phyloP scores from a whole-genome alignment of 2,113 vertebrate species.

The Gnathonemus echidnorhynchus region DNA sequence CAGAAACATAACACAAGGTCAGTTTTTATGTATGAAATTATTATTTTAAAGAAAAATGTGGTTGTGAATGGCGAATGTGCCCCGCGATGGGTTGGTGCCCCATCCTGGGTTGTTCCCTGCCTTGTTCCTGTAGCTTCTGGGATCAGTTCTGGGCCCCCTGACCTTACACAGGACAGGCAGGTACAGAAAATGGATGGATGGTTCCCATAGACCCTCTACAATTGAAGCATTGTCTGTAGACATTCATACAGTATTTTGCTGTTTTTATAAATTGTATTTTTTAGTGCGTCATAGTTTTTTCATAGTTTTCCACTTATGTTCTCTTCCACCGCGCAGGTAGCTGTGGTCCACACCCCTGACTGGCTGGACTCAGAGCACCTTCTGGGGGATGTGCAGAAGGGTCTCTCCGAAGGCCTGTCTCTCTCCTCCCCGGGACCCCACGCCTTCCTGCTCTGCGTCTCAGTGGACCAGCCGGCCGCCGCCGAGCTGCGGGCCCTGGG shows the following conservation, averaged over 20 bases:
- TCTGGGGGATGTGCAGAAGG: conserved; percentile 48
- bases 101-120: neutral
- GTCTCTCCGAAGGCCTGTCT: conserved; percentile 54
- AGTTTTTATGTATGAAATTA: neutral
- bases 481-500: conserved; percentile 43
- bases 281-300: neutral
- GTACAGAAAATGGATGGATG: neutral
- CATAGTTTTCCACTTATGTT: neutral
- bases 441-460: conserved; percentile 60
- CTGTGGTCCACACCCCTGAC: conserved; percentile 61
- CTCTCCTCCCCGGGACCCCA: conserved; percentile 60
- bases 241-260: neutral
- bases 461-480: conserved; percentile 52
- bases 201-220: neutral
- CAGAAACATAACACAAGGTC: neutral
- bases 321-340: conserved; percentile 41
- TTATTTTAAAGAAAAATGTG: neutral
- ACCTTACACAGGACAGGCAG: neutral
- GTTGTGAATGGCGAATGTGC: neutral
- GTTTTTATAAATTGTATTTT: neutral
- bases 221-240: neutral
- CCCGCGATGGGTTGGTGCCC: neutral
- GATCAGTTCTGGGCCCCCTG: neutral
- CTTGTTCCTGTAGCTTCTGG: neutral
- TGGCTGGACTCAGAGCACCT: conserved; percentile 52